phyloP scores from a whole-genome alignment of 2,888 invertebrate species.

The Oxycera nigricornis region DNA sequence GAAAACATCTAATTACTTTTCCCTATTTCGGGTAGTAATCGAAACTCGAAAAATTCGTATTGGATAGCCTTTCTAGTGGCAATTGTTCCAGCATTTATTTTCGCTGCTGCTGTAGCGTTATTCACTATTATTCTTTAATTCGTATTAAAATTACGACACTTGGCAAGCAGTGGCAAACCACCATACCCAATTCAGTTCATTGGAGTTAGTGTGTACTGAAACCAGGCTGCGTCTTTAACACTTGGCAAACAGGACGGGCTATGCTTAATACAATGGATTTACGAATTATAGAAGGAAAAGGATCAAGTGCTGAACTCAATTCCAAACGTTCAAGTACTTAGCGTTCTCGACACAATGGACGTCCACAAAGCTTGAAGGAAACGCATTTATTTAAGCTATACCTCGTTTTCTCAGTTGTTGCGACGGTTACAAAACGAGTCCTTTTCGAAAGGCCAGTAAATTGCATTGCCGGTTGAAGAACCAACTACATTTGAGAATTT shows the following conservation, averaged over 20 bases:
- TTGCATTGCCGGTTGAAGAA: too few relatives aligned
- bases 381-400: constrained; percentile 9
- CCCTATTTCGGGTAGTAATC: constrained; percentile 5
- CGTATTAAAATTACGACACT: background rate
- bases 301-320: background rate
- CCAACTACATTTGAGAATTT: too few relatives aligned
- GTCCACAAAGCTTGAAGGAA: background rate
- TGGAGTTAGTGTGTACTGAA: background rate
- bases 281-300: background rate
- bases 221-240: background rate
- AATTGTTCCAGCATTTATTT: background rate
- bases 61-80: background rate
- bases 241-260: background rate
- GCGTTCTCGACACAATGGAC: background rate
- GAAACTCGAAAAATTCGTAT: background rate
- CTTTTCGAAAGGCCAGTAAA: too few relatives aligned
- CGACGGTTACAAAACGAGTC: too few relatives aligned
- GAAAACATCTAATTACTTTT: constrained; percentile 13
- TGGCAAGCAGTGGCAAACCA: background rate
- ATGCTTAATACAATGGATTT: background rate
- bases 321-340: background rate
- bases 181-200: background rate
- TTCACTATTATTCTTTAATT: constrained; percentile 11
- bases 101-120: background rate
- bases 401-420: background rate